phyloP scores from a whole-genome alignment of 2,113 vertebrate species.

The Solea senegalensis region DNA sequence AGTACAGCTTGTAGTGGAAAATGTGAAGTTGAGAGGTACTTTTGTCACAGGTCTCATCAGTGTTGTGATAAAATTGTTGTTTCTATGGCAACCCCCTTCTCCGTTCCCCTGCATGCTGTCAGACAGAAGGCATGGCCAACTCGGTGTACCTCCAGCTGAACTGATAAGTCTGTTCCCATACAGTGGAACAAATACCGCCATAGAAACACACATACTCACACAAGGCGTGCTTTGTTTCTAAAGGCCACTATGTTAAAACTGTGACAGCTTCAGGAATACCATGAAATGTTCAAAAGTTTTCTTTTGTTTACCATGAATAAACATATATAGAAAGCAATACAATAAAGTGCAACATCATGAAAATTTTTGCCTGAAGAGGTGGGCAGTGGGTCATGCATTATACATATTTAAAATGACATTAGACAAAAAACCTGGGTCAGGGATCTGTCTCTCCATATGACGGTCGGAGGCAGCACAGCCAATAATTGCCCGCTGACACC shows the following conservation, averaged over 20 bases:
- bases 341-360: too few species aligned
- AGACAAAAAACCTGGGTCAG: too few species aligned
- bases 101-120: conserved; percentile 56
- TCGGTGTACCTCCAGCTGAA: conserved; percentile 71
- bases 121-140: conserved; percentile 67
- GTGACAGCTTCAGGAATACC: not conserved
- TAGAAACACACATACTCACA: conserved; percentile 5
- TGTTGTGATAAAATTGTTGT: conserved; percentile 66
- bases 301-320: too few species aligned
- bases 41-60: conserved; percentile 57
- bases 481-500: too few species aligned
- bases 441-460: too few species aligned
- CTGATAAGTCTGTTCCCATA: conserved; percentile 78
- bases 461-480: too few species aligned
- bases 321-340: too few species aligned
- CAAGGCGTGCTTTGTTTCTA: not conserved
- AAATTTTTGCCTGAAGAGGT: too few species aligned
- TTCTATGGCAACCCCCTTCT: conserved; percentile 72
- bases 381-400: too few species aligned
- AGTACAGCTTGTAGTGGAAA: conserved; percentile 42
- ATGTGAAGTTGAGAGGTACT: conserved; percentile 28
- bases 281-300: not conserved
- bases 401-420: too few species aligned
- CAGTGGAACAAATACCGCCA: conserved; percentile 49
- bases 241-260: conserved; percentile 17